Conservation (phyloP, 92 coral and sea anemone species). For the Phenganax stokvisi region DNA sequence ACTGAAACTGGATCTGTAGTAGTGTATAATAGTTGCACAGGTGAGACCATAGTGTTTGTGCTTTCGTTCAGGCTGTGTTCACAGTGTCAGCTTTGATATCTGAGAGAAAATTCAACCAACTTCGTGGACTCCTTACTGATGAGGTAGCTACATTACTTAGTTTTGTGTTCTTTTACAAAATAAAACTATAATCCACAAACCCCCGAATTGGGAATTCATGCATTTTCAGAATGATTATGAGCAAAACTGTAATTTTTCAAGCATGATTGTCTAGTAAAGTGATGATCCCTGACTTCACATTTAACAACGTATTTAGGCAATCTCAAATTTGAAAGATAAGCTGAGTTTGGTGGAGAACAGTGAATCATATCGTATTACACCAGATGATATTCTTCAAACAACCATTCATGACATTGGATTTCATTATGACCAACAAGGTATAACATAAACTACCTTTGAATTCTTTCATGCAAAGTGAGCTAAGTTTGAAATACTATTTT, state of each 20-base stretch:
- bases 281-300: too few species aligned
- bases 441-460: background rate
- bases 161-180: too few species aligned
- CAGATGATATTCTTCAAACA: conserved; percentile 32
- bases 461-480: too few species aligned
- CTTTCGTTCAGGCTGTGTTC: conserved; percentile 49
- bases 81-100: conserved; percentile 63
- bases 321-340: conserved; percentile 20
- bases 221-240: too few species aligned
- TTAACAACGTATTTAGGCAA: conserved; percentile 7
- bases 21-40: background rate
- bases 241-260: too few species aligned
- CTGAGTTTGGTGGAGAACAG: background rate
- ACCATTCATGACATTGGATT: conserved; percentile 22
- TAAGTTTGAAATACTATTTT: background rate
- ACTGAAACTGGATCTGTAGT: background rate
- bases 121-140: conserved; percentile 44
- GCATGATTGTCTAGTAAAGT: too few species aligned
- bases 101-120: conserved; percentile 49
- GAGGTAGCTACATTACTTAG: background rate
- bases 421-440: conserved; percentile 25
- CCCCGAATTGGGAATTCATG: too few species aligned
- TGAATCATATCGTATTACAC: conserved; percentile 19
- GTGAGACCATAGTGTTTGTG: background rate
- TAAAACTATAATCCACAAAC: too few species aligned